Conservation (phyloP, 2,797 vertebrate genomes). For the Salarias fasciatus region DNA sequence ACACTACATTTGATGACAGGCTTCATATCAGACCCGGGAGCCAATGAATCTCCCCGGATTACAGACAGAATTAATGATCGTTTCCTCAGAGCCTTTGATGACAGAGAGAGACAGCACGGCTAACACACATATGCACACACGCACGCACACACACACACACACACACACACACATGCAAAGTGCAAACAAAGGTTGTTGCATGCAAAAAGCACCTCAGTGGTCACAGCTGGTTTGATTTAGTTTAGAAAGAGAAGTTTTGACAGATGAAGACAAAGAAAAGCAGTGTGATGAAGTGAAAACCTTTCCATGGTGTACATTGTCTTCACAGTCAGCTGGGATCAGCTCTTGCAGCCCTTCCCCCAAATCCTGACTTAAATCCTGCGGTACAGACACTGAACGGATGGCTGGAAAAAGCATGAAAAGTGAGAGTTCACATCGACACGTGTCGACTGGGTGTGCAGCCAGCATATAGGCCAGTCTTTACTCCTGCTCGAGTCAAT, state of each 20-base stretch:
- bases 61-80: conserved; percentile 72
- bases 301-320: too few species aligned
- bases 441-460: too few species aligned
- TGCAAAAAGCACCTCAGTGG: conserved; percentile 60
- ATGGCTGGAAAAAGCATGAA: too few species aligned
- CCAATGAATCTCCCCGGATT: conserved; percentile 62
- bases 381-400: too few species aligned
- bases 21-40: conserved; percentile 76
- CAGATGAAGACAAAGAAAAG: too few species aligned
- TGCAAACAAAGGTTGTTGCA: conserved; percentile 67
- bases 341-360: too few species aligned
- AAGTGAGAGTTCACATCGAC: too few species aligned
- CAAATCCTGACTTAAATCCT: too few species aligned
- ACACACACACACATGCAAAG: conserved; percentile 59
- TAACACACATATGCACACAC: conserved; percentile 49
- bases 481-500: too few species aligned
- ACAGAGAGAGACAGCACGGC: conserved; percentile 43
- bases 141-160: neutral
- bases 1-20: conserved; percentile 64
- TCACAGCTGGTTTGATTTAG: conserved; percentile 48
- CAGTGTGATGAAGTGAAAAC: too few species aligned
- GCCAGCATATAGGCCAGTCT: too few species aligned
- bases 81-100: conserved; percentile 75
- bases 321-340: too few species aligned
- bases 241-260: conserved; percentile 4